Base-by-base conservation (phyloP, 2,797 vertebrate genomes). In the Erithacus rubecula region DNA sequence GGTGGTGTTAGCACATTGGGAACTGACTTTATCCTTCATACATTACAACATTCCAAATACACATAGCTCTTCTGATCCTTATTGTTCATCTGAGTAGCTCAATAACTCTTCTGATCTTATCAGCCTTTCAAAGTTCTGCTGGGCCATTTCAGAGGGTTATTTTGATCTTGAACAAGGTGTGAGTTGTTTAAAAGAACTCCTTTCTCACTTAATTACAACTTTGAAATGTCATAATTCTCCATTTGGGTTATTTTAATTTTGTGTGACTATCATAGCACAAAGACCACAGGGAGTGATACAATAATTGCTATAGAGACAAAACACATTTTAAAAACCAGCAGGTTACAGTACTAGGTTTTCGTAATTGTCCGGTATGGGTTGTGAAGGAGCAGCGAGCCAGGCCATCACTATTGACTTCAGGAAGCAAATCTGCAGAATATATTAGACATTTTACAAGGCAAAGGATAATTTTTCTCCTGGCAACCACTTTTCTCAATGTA, bases 301-400 rank as follows among this genome's bases (percentile, higher is more conserved):
- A 17, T 77, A 47, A 56, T 62, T 63, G 21, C 6, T 17, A 23
- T 10, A 44, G 30, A 76, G 15, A 68, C 9, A 60, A 76, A 53
- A 53, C 1, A 12, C 3, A 26, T 30, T 32, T 0, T 49, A 77
- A 82, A 78, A 24, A 1, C 0, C 1, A 1, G 11, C 14, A 72
- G 32, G 4, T 1, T 0, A 58, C 12, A 46, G 11, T 9, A 46
- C 3, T 0, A 3, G 2, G 2, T 60, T 86, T 83, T 64, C 17
- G 5, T 77, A 36, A 47, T 43, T n/a, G n/a, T n/a, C n/a, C n/a
- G n/a, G 3, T 23, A 29, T 52, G 15, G 32, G 21, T 6, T 92
- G 18, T 88, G 34, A 83, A 83, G 78, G 29, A 53, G 12, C 14
- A 62, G 20, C 0, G 1, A 15, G 9, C 20, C 55, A 85, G 29